Evolutionary conservation across 2,797 vertebrate species (phyloP).

Genomic region (Trematomus bernacchii): DNA sequence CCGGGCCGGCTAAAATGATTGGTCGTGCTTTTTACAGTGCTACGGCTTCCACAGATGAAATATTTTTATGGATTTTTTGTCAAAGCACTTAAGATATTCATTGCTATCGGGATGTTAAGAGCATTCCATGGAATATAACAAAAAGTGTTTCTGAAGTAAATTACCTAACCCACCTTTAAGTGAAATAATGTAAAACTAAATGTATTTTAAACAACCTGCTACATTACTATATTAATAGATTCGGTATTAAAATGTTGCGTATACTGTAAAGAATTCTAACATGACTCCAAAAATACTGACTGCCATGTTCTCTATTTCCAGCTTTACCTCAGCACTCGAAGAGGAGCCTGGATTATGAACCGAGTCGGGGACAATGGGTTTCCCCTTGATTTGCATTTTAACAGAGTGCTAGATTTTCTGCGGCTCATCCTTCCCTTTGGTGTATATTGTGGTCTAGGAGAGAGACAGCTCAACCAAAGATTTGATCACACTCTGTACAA

Average conservation of each 20-base stretch:
- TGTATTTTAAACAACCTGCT: background rate
- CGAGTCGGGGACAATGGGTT: slow-evolving; percentile 78
- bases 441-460: slow-evolving; percentile 52
- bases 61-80: too few species aligned
- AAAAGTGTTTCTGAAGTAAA: too few species aligned
- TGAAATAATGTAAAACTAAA: background rate
- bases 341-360: slow-evolving; percentile 86
- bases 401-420: accelerated
- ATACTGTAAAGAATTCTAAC: background rate
- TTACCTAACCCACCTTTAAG: too few species aligned
- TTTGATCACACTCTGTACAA: slow-evolving; percentile 84
- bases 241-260: too few species aligned
- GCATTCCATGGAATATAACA: too few species aligned
- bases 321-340: slow-evolving; percentile 88
- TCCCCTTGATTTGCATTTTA: slow-evolving; percentile 73
- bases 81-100: too few species aligned
- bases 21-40: too few species aligned
- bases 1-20: too few species aligned
- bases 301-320: slow-evolving; percentile 40
- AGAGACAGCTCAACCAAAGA: slow-evolving; percentile 73
- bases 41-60: too few species aligned
- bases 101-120: too few species aligned
- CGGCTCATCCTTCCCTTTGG: slow-evolving; percentile 49
- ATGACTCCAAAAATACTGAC: background rate
- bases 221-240: background rate